Base-by-base conservation (phyloP, 2,797 vertebrate genomes). In the Hylomyscus alleni region DNA sequence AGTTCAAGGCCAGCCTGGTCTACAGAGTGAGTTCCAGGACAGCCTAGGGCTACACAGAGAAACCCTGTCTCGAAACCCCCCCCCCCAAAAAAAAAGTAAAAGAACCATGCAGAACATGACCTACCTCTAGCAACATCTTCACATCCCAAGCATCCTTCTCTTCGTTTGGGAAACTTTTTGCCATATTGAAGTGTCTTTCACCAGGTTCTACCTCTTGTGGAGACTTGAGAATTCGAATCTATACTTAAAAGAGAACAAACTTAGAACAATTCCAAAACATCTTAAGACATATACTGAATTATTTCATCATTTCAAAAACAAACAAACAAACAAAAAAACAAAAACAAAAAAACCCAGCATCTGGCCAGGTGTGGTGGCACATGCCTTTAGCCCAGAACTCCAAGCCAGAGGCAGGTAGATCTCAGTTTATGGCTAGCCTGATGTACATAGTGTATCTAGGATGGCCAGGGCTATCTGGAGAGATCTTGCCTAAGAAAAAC, bases 201-300 rank as follows among this genome's bases (percentile, higher is more conserved):
- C 97, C 99, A 26, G 90, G 40, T 92, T 93, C 94, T 54, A 99
- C 97, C 96, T 90, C 12, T 98, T 99, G 81, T 89, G 99, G 99
- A 89, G 98, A 98, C 93, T 99, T 99, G 97, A 99, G 99, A 98
- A 99, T 99, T 96, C 99, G 99, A 91, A 99, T 99, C 99, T 99
- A 97, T 88, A 98, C 96, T 97, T 97, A 94, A 98, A 89, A 97
- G 95, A 98, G n/a, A 88, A 95, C 19, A 97, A 14, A 95, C 95
- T 97, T 72, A 98, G 93, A 94, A 94, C 60, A 90, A 75, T 72
- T 92, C 34, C 31, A 34, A 96, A 93, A 60, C 22, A 95, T 81
- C 34, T 22, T 5, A 67, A 80, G 75, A 87, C 56, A 69, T 86
- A 77, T 10, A 92, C 62, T 26, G 7, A 10, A 81, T 17, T 94